A percentile compares a stretch with the other conserved stretches of the same genome.
Conservation (phyloP, 2,797 vertebrate species). For the Lutra lutra region DNA sequence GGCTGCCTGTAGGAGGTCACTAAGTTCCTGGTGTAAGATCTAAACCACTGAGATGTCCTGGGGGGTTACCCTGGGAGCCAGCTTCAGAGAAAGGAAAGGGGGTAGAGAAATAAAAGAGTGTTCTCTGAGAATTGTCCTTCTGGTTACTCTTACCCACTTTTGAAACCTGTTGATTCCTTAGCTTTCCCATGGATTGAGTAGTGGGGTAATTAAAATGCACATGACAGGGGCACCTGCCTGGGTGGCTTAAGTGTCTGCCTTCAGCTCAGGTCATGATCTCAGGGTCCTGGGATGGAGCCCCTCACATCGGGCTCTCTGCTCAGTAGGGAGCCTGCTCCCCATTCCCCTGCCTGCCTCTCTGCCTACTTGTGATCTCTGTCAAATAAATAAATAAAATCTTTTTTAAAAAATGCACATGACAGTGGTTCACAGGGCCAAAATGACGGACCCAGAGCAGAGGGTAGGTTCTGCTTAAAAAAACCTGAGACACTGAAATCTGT, state of each 20-base stretch:
- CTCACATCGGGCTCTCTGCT: too few species aligned
- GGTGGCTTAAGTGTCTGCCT: too few species aligned
- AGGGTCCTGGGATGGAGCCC: too few species aligned
- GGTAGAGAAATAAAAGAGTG: not conserved
- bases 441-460: not conserved
- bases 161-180: not conserved
- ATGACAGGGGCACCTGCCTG: too few species aligned
- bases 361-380: too few species aligned
- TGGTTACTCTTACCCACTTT: not conserved
- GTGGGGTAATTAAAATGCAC: not conserved
- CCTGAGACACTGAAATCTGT: not conserved
- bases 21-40: fast-evolving
- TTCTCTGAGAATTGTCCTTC: not conserved
- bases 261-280: too few species aligned
- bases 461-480: not conserved
- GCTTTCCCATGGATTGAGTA: not conserved
- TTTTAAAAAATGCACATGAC: not conserved
- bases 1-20: not conserved
- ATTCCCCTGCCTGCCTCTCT: too few species aligned
- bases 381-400: too few species aligned
- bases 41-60: too few species aligned
- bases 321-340: too few species aligned
- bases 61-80: not conserved
- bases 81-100: not conserved
- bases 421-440: not conserved